Conservation (phyloP, 2,888 invertebrate genomes). For the Acronicta alni region DNA sequence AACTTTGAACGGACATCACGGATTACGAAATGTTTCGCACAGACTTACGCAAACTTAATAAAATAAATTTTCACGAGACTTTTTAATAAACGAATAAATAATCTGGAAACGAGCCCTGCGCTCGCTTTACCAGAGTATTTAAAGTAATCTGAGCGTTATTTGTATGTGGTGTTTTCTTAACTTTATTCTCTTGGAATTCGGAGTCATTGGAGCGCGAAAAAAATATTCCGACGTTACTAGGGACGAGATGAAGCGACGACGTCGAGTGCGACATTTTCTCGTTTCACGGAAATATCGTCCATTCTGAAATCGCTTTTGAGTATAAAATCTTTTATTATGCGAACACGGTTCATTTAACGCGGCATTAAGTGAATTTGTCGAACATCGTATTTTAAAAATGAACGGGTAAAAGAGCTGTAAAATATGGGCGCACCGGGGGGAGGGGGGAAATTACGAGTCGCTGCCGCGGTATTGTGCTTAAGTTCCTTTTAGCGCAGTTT, state of each 20-base stretch:
- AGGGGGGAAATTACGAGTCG: constrained; percentile 67
- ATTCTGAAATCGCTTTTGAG: constrained; percentile 84
- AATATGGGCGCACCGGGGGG: constrained; percentile 66
- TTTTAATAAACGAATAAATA: constrained; percentile 56
- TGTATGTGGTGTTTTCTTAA: constrained; percentile 71
- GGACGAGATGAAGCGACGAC: constrained; percentile 70
- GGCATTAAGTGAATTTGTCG: constrained; percentile 88
- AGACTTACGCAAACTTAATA: constrained; percentile 31
- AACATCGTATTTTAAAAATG: constrained; percentile 86
- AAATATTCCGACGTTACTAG: constrained; percentile 70
- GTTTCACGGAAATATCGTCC: constrained; percentile 82
- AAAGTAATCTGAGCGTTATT: constrained; percentile 71
- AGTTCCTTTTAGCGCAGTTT: constrained; percentile 68
- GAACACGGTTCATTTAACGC: constrained; percentile 88
- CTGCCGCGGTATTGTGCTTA: constrained; percentile 66
- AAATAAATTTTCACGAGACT: constrained; percentile 23
- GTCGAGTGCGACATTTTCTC: constrained; percentile 71
- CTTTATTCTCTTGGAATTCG: constrained; percentile 64
- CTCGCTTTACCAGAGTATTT: constrained; percentile 61
- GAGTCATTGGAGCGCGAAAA: constrained; percentile 71
- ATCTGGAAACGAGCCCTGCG: constrained; percentile 56
- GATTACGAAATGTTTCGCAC: constrained; percentile 29
- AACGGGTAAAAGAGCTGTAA: constrained; percentile 81
- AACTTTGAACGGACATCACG: constrained; percentile 28
- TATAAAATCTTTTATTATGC: constrained; percentile 88